Percentiles rank a stretch among this genome's conserved stretches.
These are phyloP conservation scores for Nothoprocta pentlandii DNA, from an alignment of 2,113 vertebrate species.

Conservation along the genomic window DNA sequence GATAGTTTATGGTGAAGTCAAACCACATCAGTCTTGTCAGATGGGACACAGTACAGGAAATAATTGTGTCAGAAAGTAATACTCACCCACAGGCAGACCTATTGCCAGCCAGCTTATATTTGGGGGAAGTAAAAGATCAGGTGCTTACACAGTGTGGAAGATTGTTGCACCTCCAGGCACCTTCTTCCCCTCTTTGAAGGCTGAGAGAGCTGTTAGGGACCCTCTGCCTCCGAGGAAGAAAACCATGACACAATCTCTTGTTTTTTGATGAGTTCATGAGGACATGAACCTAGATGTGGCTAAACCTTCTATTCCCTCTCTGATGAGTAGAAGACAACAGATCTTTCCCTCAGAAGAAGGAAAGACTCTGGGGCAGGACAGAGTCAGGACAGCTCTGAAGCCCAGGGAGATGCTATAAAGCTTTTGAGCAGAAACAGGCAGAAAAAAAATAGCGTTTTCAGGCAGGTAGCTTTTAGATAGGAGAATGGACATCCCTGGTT, in stretches of 20 bases:
- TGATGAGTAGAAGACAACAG: not conserved
- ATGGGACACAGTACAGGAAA: not conserved
- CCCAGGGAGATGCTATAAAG: not conserved
- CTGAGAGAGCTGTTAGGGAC: not conserved
- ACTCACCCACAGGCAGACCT: not conserved
- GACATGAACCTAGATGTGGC: rapidly evolving
- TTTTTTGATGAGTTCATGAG: not conserved
- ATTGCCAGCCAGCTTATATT: not conserved
- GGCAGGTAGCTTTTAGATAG: not conserved
- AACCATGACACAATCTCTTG: not conserved
- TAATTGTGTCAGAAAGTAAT: not conserved
- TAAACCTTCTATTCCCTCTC: not conserved
- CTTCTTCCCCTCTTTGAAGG: not conserved
- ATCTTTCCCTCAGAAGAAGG: not conserved
- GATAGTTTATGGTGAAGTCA: not conserved
- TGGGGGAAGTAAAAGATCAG: not conserved
- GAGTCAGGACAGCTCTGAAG: not conserved
- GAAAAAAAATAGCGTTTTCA: not conserved
- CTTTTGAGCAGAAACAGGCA: not conserved
- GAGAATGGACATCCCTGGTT: not conserved
- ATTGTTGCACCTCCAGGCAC: not conserved
- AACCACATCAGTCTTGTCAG: not conserved
- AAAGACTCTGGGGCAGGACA: not conserved
- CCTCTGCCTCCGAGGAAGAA: not conserved
- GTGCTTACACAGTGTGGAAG: not conserved